A percentile compares a stretch with the other conserved stretches of the same genome.
phyloP scores from a whole-genome alignment of 1,140 invertebrate genomes.

The Macrobrachium rosenbergii region DNA sequence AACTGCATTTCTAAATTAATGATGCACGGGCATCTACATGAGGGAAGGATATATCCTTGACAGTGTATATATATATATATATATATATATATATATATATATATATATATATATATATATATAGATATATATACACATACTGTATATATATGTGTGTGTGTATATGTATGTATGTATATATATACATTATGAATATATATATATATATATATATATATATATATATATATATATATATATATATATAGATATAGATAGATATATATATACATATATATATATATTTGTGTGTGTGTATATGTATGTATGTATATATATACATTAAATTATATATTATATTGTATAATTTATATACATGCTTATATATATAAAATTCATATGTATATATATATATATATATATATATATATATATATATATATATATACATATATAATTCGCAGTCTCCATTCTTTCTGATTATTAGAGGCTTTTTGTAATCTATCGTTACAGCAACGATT shows the following conservation, averaged over 20 bases:
- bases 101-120: no score
- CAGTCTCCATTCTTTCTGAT: background rate
- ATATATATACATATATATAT: background rate
- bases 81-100: no score
- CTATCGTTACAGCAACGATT: background rate
- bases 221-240: background rate
- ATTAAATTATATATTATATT: no score
- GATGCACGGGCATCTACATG: no score
- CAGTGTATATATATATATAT: no score
- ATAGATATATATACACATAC: no score
- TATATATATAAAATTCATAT: background rate
- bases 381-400: background rate
- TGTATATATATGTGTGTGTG: no score
- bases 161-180: background rate
- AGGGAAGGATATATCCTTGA: no score
- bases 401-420: background rate
- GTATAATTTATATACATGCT: no score
- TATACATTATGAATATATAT: background rate
- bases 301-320: background rate
- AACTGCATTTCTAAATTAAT: no score
- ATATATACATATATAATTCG: background rate
- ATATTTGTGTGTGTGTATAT: background rate
- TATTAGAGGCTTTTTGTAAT: background rate
- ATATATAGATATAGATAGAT: background rate
- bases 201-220: constrained; percentile 13